Conservation (phyloP, 2,888 invertebrate species). For the Plusia festucae region DNA sequence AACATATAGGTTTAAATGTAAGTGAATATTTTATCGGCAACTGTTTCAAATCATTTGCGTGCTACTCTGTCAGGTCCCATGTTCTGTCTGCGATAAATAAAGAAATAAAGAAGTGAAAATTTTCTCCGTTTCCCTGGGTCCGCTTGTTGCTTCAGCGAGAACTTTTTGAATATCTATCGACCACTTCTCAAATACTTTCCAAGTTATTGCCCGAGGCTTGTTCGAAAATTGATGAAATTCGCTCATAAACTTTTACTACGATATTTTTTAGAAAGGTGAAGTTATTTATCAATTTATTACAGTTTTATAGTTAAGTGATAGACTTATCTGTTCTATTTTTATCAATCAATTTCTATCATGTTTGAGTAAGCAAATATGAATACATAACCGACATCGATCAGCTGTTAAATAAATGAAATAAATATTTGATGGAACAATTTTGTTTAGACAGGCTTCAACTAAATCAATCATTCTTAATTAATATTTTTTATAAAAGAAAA, state of each 20-base stretch:
- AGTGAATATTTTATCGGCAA: not conserved
- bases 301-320: conserved; percentile 1
- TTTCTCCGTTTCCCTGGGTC: conserved; percentile 26
- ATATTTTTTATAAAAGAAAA: no score
- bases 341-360: no score
- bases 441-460: no score
- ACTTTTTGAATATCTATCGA: conserved; percentile 63
- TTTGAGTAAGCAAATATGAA: no score
- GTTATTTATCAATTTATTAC: conserved; percentile 9
- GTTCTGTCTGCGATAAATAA: conserved; percentile 48
- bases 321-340: not conserved
- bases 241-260: conserved; percentile 27
- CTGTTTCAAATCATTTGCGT: conserved; percentile 6
- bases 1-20: conserved; percentile 5
- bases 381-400: no score
- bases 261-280: conserved; percentile 5
- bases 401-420: no score
- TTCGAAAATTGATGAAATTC: conserved; percentile 49
- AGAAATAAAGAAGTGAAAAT: conserved; percentile 51
- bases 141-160: conserved; percentile 63
- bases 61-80: conserved; percentile 9
- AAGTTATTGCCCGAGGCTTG: conserved; percentile 50
- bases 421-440: no score
- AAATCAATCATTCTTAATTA: no score
- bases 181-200: conserved; percentile 58